Base-by-base conservation (phyloP, 1,140 invertebrate species). In the Monomorium pharaonis region DNA sequence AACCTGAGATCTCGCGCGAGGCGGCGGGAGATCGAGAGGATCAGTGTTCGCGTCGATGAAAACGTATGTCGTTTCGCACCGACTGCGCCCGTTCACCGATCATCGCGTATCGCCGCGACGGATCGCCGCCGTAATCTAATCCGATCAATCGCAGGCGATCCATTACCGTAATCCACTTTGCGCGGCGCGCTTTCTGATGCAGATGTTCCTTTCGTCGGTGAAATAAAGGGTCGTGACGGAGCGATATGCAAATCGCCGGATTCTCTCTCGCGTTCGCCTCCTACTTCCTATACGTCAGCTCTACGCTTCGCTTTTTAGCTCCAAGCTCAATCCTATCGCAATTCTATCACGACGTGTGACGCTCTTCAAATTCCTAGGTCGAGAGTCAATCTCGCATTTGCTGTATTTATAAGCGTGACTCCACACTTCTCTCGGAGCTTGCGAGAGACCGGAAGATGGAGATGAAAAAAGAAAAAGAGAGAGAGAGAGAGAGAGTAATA, bases 111-210 rank as follows among this genome's bases (percentile, higher is more conserved):
- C 92, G 18, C 7, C 21, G 18, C 67, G 51, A 24, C 30, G 37
- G 84, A 91, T 92, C 90, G 49, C 30, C 30, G 69, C 58, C 69
- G 77, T 89, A 88, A 86, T 88, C 89, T 70, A 84, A 87, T 69
- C 87, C 85, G 86, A 89, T 90, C 86, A 87, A 84, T 89, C 86
- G 86, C 63, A 60, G 33, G 75, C 87, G 91, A 92, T 93, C 92
- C 92, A 93, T 93, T 93, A 93, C 92, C 86, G 88, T 93, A 93
- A 93, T 93, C 92, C 92, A 93, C 92, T 93, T 93, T 90, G 89
- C 92, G 63, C 78, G 47, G 30, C 74, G 54, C 80, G 88, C 85
- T 90, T 89, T 89, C 87, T 80, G 42, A 91, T 91, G 90, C 84
- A 91, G 88, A 91, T 86, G 87, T 84, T 60, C 24, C 87, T 78